phyloP scores from a whole-genome alignment of 2,888 invertebrate genomes.

The Iselma pallidipennis region DNA sequence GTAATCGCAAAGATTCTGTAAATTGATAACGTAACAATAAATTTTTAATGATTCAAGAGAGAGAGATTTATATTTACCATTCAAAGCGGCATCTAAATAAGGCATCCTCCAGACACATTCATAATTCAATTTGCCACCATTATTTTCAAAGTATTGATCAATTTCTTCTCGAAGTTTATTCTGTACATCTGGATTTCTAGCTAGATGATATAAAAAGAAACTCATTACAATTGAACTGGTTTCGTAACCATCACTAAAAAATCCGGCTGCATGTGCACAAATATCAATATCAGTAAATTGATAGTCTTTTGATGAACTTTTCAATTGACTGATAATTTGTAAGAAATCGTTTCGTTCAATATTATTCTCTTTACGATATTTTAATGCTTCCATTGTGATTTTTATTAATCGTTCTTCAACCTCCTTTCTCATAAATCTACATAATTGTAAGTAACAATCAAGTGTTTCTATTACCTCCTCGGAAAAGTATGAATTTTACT shows the following conservation, averaged over 20 bases:
- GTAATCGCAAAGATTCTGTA: constrained; percentile 32
- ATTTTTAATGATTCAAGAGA: neutral
- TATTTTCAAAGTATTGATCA: constrained; percentile 36
- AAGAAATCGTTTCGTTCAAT: constrained; percentile 55
- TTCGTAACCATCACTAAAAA: constrained; percentile 57
- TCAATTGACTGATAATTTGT: constrained; percentile 50
- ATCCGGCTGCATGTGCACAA: constrained; percentile 51
- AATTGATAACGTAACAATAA: constrained; percentile 1
- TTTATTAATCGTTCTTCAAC: constrained; percentile 46
- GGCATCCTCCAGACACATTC: constrained; percentile 55
- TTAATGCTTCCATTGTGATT: constrained; percentile 47
- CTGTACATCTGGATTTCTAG: constrained; percentile 52
- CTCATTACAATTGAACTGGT: constrained; percentile 54
- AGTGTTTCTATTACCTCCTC: constrained; percentile 4
- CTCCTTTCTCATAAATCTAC: constrained; percentile 34
- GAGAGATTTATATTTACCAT: constrained; percentile 34
- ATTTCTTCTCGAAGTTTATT: constrained; percentile 53
- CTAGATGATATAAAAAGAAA: constrained; percentile 52
- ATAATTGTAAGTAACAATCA: constrained; percentile 12
- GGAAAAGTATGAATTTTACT: neutral
- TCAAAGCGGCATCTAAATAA: constrained; percentile 55
- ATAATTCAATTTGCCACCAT: constrained; percentile 50
- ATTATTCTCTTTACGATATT: constrained; percentile 50
- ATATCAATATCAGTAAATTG: constrained; percentile 43
- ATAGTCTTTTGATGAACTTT: constrained; percentile 31